Base-by-base conservation (phyloP, 1,140 invertebrate species). In the Mya arenaria region DNA sequence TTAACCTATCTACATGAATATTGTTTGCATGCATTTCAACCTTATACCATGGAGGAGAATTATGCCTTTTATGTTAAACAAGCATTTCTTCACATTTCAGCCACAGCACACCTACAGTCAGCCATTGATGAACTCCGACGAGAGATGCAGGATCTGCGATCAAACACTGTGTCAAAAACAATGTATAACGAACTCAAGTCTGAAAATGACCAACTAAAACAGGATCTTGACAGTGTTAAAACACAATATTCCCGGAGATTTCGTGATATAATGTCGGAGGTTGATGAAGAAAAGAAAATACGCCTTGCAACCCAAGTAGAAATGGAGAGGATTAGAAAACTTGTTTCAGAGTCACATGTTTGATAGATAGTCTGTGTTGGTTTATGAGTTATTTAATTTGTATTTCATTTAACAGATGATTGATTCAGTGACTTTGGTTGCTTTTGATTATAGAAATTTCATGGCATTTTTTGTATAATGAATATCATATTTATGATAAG, bases 201-300 rank as follows among this genome's bases (percentile, higher is more conserved):
- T n/a, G 89, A 91, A 48, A 85, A 89, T 71, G 87, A 89, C 36
- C 84, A 81, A 55, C 68, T 93, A 36, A 84, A 86, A 74, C 85
- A 87, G 58, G 89, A 91, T 58, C 62, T 92, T 32, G 90, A 90
- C 6, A 60, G 82, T 10, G 55, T 91, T n/a, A 88, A 87, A 77
- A 85, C 82, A n/a, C 69, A 58, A 25, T 85, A 89, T 74, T 84
- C 88, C n/a, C 86, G 90, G 69, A 87, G 88, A 77, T 79, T 93
- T 44, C 66, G 83, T 63, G 90, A 92, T 52, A 79, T 93, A 4
- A 89, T 92, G 82, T 79, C 82, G 34, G 92, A 93, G 77, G 86
- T 93, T 10, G 92, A 93, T 71, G 92, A 93, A 39, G 92, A 93
- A 79, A 93, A 93, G 87, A 93, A 93, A 65, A 88, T 91, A 10